phyloP scores from a whole-genome alignment of 2,113 vertebrate genomes.

The Colossoma macropomum region DNA sequence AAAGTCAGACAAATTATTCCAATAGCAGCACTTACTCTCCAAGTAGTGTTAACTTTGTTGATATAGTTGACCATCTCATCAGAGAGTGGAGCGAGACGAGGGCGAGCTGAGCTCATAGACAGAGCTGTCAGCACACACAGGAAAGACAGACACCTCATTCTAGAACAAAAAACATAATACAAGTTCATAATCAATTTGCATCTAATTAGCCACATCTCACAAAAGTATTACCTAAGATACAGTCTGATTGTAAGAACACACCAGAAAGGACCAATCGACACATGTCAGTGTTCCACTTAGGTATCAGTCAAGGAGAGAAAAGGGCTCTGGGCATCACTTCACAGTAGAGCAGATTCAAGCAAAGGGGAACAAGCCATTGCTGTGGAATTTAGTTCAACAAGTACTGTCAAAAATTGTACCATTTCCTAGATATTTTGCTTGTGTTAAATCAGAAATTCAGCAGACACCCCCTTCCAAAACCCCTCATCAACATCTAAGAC shows the following conservation, averaged over 20 bases:
- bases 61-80: constrained; percentile 87
- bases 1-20: neutral
- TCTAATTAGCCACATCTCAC: neutral
- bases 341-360: too few species aligned
- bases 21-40: constrained; percentile 79
- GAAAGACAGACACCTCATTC: constrained; percentile 80
- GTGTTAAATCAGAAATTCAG: too few species aligned
- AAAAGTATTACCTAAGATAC: neutral
- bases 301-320: too few species aligned
- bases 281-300: too few species aligned
- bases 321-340: too few species aligned
- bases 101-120: constrained; percentile 70
- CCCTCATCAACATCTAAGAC: too few species aligned
- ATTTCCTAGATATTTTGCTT: too few species aligned
- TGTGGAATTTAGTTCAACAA: too few species aligned
- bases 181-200: neutral
- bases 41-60: constrained; percentile 92
- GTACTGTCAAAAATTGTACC: too few species aligned
- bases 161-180: constrained; percentile 51
- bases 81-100: constrained; percentile 78
- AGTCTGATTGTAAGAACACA: neutral
- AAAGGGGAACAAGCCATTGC: too few species aligned
- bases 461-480: too few species aligned
- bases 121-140: constrained; percentile 77
- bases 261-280: neutral